Evolutionary conservation across 1,140 invertebrate species (phyloP).

Genomic region (Asbolus verrucosus): DNA sequence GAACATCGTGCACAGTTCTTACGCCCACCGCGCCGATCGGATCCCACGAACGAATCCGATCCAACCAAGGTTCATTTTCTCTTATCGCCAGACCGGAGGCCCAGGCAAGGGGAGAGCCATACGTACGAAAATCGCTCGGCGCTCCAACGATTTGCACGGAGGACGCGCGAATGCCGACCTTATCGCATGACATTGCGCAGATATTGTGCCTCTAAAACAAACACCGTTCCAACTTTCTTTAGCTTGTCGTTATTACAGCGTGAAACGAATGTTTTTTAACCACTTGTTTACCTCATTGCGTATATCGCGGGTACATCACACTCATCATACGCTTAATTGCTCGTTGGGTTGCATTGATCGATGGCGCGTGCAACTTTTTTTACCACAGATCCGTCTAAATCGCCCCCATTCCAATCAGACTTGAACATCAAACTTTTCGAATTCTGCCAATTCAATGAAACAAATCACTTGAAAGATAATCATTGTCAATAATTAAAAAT

Average conservation of each 20-base stretch:
- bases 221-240: constrained; percentile 59
- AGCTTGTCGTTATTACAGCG: constrained; percentile 49
- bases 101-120: constrained; percentile 59
- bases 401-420: not conserved
- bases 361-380: constrained; percentile 9
- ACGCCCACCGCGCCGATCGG: not conserved
- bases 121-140: constrained; percentile 55
- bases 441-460: too few species aligned
- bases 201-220: constrained; percentile 55
- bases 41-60: constrained; percentile 35
- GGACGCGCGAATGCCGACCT: constrained; percentile 40
- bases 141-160: constrained; percentile 26
- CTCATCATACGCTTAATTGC: constrained; percentile 1
- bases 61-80: constrained; percentile 53
- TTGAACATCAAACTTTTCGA: too few species aligned
- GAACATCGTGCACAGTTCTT: constrained; percentile 22
- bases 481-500: too few species aligned
- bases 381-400: not conserved
- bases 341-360: constrained; percentile 9
- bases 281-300: constrained; percentile 56
- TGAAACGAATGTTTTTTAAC: constrained; percentile 54
- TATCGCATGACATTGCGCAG: constrained; percentile 54
- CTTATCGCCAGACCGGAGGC: constrained; percentile 61
- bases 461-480: too few species aligned
- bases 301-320: constrained; percentile 1